Percentiles rank a stretch among this genome's conserved stretches.
Evolutionary conservation across 1,140 invertebrate species (phyloP).

Genomic region (Ceratoteleas bidentatus): DNA sequence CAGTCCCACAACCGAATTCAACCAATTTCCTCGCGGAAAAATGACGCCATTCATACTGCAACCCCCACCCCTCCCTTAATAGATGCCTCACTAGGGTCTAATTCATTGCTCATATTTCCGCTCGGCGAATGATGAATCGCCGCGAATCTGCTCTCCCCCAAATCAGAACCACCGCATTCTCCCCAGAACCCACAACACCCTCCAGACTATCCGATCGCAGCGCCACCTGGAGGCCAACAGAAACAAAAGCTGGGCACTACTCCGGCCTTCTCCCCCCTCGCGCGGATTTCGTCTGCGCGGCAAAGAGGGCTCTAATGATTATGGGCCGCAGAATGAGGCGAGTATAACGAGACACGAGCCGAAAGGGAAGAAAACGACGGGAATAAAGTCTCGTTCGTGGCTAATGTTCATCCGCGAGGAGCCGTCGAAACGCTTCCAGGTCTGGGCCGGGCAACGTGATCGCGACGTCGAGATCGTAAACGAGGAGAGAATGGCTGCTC

Average conservation of each 20-base stretch:
- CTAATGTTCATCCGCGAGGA: conserved; percentile 64
- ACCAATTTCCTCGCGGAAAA: conserved; percentile 6
- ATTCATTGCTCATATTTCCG: conserved; percentile 31
- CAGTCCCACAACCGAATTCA: too few species aligned
- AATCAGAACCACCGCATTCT: too few species aligned
- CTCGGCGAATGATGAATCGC: conserved; percentile 35
- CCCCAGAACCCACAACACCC: too few species aligned
- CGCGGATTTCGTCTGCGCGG: conserved; percentile 17
- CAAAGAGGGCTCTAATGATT: conserved; percentile 57
- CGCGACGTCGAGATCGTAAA: conserved; percentile 71
- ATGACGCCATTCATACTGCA: conserved; percentile 1
- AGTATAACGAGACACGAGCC: conserved; percentile 65
- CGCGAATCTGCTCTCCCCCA: conserved; percentile 10
- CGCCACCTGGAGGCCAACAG: conserved; percentile 24
- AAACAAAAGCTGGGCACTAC: too few species aligned
- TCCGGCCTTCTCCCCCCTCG: too few species aligned
- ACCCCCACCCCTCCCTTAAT: conserved; percentile 6
- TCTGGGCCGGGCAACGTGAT: conserved; percentile 66
- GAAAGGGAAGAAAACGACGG: conserved; percentile 59
- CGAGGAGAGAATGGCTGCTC: conserved; percentile 72
- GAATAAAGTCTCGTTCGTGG: conserved; percentile 62
- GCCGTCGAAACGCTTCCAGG: conserved; percentile 67
- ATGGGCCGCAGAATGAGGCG: conserved; percentile 47
- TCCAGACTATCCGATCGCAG: too few species aligned
- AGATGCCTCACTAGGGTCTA: conserved; percentile 52